Conservation (phyloP, 1,140 invertebrate genomes). For the Sweltsa coloradensis region DNA sequence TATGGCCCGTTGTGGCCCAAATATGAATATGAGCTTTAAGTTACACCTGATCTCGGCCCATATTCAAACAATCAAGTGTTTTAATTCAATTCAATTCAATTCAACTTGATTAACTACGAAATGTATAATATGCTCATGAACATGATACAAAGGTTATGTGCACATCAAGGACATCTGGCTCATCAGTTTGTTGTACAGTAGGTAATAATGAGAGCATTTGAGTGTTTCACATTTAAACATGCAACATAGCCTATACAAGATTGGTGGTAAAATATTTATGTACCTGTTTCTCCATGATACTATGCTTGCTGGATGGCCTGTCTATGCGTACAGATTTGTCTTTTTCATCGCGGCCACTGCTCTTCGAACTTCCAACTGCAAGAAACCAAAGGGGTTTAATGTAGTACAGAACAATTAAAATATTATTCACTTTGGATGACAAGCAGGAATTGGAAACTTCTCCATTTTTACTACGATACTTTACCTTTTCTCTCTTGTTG, state of each 20-base stretch:
- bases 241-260: no score
- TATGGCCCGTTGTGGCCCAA: no score
- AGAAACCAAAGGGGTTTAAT: background rate
- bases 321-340: slow-evolving; percentile 30
- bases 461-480: background rate
- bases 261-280: slow-evolving; percentile 6
- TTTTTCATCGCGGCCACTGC: slow-evolving; percentile 27
- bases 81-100: no score
- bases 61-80: no score
- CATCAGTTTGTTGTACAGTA: no score
- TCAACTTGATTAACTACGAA: no score
- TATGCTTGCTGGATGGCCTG: slow-evolving; percentile 40
- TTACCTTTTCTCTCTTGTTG: slow-evolving; percentile 30
- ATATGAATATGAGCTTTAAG: no score
- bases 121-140: no score
- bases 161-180: no score
- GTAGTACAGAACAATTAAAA: slow-evolving; percentile 10
- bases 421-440: background rate
- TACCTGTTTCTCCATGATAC: slow-evolving; percentile 64
- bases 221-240: no score
- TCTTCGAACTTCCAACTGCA: slow-evolving; percentile 16
- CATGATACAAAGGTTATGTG: no score
- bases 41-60: no score
- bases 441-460: background rate
- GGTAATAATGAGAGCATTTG: background rate